Evolutionary conservation across 2,797 vertebrate genomes (phyloP), one percentile per base, ranked within the genome.

Genomic region (Danio jaintianensis): DNA sequence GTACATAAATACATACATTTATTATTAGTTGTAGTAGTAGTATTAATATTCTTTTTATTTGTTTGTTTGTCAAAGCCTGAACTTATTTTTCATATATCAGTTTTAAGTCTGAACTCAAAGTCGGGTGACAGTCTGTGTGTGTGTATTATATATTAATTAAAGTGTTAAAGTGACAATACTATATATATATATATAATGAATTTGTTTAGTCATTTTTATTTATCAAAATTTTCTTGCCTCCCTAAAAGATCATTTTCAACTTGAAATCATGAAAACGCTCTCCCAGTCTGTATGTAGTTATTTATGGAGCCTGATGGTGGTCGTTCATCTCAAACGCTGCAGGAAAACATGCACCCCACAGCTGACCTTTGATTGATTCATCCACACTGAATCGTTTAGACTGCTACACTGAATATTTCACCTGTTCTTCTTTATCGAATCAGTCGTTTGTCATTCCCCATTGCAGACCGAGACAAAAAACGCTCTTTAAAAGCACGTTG

Each of bases 311-410:
- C 69, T 0, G 18, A 72, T 56, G 52, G 69, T 72, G 53, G 70
- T 59, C 5, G 42, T 73, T 62, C 45, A 61, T 59, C 71, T 74
- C 56, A 48, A 43, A 66, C 66, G 16, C 12, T 4, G 43, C 56
- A 61, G 71, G 56, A 48, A 74, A 59, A 47, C 56, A 74, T 55
- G n/a, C 62, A 29, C 42, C 64, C 2, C 22, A 15, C 22, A 58
- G 45, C 55, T 53, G 72, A 81, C 72, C 53, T 75, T 81, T 61
- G 79, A 59, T 75, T 61, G 64, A 58, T 75, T 75, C 45, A 8
- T 64, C 29, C 12, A 22, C 15, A 1, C 11, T 67, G 38, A 74
- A 66, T 53, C 47, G 55, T 56, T 66, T 63, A 55, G 52, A 42
- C 43, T 8, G 29, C 36, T 56, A n/a, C 9, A 22, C 52, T 40